Evolutionary conservation across 2,797 vertebrate species (phyloP), one percentile per base, ranked within the genome.

Genomic region (Chloroceryle inda): DNA sequence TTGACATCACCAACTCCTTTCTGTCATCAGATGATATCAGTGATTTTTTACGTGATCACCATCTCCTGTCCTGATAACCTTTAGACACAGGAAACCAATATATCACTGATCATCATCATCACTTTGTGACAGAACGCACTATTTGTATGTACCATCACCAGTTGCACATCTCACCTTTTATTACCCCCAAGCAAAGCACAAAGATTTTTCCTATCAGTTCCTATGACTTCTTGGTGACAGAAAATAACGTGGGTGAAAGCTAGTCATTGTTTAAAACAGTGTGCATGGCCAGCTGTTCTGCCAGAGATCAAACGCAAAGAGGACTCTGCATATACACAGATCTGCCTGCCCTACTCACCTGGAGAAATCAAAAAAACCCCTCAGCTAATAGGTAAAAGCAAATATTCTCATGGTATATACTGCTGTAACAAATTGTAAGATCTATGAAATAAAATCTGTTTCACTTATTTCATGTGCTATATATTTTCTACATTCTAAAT

Each of bases 241-340:
- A 55, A 38, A 38, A 64, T 11, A 78, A 50, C 13, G 42, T 1
- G 47, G 29, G 15, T 53, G 42, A 71, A 69, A 90, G 72, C 16
- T 45, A 62, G 16, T 24, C 40, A 31, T 10, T 27, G 21, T 66
- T 72, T 79, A 84, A 58, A 72, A 38, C 4, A 67, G 13, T 4
- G 5, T 62, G 22, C 20, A 20, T 8, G 45, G 58, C 15, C 26
- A 88, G 8, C 22, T 64, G 11, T 56, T 19, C 40, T 40, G 8
- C 12, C 18, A 22, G 38, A 0, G 1, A 42, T 29, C n/a, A 76
- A 69, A 13, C 26, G 27, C 64, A 91, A 76, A 42, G 47, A 49
- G 12, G 42, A 37, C 5, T 42, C 21, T 35, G 10, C 5, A 42
- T 4, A 58, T 4, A n/a, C 10, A 38, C 0, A 0, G 11, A 29